Conservation (phyloP, 2,113 vertebrate species). For the Petrocephalus microphthalmus region DNA sequence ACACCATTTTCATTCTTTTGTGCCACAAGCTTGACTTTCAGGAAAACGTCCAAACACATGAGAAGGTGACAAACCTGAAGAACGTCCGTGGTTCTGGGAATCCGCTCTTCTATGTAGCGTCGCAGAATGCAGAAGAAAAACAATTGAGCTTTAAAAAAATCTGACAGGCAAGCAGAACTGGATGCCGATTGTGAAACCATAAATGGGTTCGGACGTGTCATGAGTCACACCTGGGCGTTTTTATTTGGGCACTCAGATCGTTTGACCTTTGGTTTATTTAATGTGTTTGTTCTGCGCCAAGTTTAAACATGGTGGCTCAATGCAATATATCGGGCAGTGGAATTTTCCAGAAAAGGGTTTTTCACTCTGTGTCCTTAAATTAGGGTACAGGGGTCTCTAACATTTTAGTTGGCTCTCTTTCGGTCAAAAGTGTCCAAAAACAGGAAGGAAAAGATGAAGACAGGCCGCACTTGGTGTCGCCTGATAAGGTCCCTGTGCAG, state of each 20-base stretch:
- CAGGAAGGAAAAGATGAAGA: not conserved
- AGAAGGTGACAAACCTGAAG: not conserved
- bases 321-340: not conserved
- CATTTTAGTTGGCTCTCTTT: not conserved
- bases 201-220: not conserved
- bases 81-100: not conserved
- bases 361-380: not conserved
- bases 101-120: not conserved
- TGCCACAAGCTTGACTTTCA: not conserved
- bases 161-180: not conserved
- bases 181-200: not conserved
- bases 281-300: not conserved
- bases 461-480: not conserved
- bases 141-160: not conserved
- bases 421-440: not conserved
- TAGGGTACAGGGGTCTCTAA: not conserved
- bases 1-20: not conserved
- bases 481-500: not conserved
- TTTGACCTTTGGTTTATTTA: not conserved
- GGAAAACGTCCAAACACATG: not conserved
- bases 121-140: not conserved
- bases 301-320: not conserved
- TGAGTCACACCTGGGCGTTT: not conserved
- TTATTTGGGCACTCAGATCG: not conserved
- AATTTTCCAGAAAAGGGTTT: not conserved